These are phyloP conservation scores for Gymnopithys bicolor DNA, from an alignment of 2,797 vertebrate genomes.

Conservation along the genomic window DNA sequence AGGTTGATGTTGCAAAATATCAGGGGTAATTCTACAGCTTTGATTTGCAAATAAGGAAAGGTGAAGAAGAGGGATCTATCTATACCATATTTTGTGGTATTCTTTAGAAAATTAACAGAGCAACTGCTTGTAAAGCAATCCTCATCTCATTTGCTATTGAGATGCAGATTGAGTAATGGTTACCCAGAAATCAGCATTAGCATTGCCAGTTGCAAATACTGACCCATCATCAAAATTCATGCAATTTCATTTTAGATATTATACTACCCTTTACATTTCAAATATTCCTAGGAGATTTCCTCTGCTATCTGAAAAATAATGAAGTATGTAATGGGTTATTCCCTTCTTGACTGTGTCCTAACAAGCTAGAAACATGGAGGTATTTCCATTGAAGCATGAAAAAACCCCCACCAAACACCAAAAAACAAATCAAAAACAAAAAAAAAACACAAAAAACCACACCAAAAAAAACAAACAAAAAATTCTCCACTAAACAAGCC, in stretches of 20 bases:
- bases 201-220: not conserved
- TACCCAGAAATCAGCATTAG: not conserved
- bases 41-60: slow-evolving; percentile 7
- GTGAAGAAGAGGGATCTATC: not conserved
- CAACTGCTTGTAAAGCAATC: not conserved
- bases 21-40: not conserved
- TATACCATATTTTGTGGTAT: not conserved
- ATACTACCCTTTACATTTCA: slow-evolving; percentile 12
- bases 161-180: not conserved
- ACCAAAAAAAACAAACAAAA: no score
- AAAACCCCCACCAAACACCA: no score
- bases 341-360: slow-evolving; percentile 21
- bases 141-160: not conserved
- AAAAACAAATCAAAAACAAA: not conserved
- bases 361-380: slow-evolving; percentile 1
- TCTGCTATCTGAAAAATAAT: slow-evolving; percentile 51
- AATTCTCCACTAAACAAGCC: not conserved
- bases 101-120: not conserved
- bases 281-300: slow-evolving; percentile 41
- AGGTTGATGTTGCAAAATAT: not conserved
- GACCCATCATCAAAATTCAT: slow-evolving; percentile 41
- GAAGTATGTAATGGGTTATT: slow-evolving; percentile 46
- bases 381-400: not conserved
- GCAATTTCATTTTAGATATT: slow-evolving; percentile 10
- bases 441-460: not conserved